Evolutionary conservation across 2,888 invertebrate species (phyloP), one percentile per base, ranked within the genome.

Genomic region (Stenotaenia linearis): DNA sequence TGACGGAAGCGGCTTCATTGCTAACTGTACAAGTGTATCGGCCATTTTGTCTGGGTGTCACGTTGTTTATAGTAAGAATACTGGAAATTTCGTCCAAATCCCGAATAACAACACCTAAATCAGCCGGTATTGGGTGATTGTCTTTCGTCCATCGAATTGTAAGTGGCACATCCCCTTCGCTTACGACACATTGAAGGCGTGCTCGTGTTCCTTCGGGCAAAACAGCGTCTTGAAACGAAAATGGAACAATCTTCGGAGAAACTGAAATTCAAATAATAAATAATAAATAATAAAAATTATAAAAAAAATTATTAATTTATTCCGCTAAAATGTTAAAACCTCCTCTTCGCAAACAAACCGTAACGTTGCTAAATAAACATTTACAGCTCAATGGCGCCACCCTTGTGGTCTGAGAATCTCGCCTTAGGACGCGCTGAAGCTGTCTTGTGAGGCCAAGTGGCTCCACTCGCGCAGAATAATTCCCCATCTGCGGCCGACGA

Each of bases 41-140:
- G 32, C 81, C 81, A 75, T 80, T 78, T 75, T 81, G 81, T 25
- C 80, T 25, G 6, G 81, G 76, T 15, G 79, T 78, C 6, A 81
- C 76, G 15, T 61, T 79, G n/a, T 75, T 79, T 40, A 81, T 81
- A 32, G 80, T 78, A 7, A 81, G 78, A 35, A 80, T 78, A 40
- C 80, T 81, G 25, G 81, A 80, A 25, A 80, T 80, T n/a, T 81
- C 81, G 21, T 81, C 81, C 30, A 81, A 78, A 23, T 80, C 80
- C 4, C 81, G 78, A 45, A 81, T 56, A 12, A 77, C 80, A 9
- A 81, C 81, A 18, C 80, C 80, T 12, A 75, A 61, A 30, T 61
- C 78, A 30, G 28, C 30, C 3, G 75, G 69, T 18, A 80, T 75
- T 23, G 79, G 77, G 25, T 79, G 77, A 77, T 79, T 79, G 45